Base-by-base conservation (phyloP, 37 sponge, comb jelly and placozoan genomes). In the Aplysina aerophoba region DNA sequence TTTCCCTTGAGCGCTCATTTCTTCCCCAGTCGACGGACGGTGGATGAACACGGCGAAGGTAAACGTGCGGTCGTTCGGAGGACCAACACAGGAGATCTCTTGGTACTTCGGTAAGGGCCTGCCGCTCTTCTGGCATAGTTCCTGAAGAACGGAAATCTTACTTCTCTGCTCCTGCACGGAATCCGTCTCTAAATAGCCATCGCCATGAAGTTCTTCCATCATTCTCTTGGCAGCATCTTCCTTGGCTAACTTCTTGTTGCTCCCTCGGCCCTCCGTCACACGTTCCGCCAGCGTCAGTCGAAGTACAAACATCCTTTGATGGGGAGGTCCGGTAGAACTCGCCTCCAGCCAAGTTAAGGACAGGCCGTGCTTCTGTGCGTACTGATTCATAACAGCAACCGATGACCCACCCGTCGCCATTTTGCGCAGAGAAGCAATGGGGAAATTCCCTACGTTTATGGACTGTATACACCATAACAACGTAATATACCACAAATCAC, bases 171-270 rank as follows among this genome's bases (percentile, higher is more conserved):
- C 12, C 64, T 62, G 64, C 27, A 13, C 27, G 11, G 28, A 27
- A 62, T 6, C 28, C 4, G 64, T 6, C 27, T n/a, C 64, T 27
- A 62, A 28, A 27, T 62, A 62, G 5, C 64, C 64, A 4, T 62
- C 64, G 27, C 64, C 28, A n/a, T 27, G 24, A 6, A 75, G 78
- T 25, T n/a, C 13, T 24, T 75, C 44, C 21, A 75, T n/a, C 84
- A 87, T 56, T 30, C 17, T 36, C 17, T 58, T 59, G 0, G 92
- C 92, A 4, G 85, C 92, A 25, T 73, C 38, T 19, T 63, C 66
- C 39, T 85, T 81, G 15, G 92, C 88, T 31, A 53, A 81, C 30
- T 88, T 87, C 86, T 88, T 91, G 21, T 65, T 64, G 19, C 14
- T 73, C 35, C 83, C 92, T 34, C 19, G 13, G 0, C 87, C 91